Evolutionary conservation across 2,113 vertebrate genomes (phyloP).

Genomic region (Neopipo cinnamomea): DNA sequence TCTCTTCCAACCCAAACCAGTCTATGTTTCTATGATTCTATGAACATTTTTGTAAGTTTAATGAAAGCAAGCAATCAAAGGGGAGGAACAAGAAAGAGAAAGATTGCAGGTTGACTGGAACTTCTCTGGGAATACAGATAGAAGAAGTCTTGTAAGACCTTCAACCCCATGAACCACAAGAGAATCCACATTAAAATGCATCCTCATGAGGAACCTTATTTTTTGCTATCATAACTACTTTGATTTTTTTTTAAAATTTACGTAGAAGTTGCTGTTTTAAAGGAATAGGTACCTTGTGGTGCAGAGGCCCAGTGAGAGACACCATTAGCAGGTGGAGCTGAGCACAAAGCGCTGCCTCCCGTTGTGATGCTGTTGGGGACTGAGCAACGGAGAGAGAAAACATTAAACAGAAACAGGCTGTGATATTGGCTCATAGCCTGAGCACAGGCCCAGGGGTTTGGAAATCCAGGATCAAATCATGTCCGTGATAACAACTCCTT

Average conservation of each 20-base stretch:
- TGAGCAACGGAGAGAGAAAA: not conserved
- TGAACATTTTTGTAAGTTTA: not conserved
- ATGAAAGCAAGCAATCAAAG: not conserved
- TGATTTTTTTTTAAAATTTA: not conserved
- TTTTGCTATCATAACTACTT: not conserved
- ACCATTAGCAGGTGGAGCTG: conserved; percentile 3
- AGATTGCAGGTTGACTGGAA: not conserved
- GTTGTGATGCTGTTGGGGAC: not conserved
- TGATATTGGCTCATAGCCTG: not conserved
- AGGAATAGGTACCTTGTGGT: not conserved
- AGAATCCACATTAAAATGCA: not conserved
- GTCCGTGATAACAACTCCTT: not conserved
- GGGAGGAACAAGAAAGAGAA: not conserved
- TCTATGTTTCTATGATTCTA: not conserved
- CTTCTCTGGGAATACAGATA: not conserved
- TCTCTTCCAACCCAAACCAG: not conserved
- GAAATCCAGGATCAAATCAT: conserved; percentile 37
- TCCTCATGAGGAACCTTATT: not conserved
- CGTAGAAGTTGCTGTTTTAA: not conserved
- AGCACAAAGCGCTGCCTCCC: not conserved
- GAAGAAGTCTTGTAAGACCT: not conserved
- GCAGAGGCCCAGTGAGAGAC: not conserved
- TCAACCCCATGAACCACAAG: not conserved
- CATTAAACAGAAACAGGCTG: conserved; percentile 23
- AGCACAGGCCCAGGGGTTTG: conserved; percentile 14